Conservation (phyloP, 1,140 invertebrate species). For the Penaeus indicus region DNA sequence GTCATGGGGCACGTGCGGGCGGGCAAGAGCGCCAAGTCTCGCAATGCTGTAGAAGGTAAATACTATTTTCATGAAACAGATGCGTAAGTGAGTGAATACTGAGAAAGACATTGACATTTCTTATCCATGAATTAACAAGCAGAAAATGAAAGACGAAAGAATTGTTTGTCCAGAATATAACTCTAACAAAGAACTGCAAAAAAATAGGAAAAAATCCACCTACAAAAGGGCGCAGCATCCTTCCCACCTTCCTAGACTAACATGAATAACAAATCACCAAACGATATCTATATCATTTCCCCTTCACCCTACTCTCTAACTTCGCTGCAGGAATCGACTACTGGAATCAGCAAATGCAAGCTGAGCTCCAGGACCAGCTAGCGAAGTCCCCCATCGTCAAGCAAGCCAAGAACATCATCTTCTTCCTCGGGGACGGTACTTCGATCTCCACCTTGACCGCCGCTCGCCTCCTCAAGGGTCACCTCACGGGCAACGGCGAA, state of each 20-base stretch:
- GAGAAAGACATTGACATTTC: no score
- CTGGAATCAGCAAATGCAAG: constrained; percentile 54
- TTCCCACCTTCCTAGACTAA: background rate
- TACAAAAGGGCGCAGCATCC: background rate
- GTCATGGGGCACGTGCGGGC: background rate
- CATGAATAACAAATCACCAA: background rate
- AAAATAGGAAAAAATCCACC: background rate
- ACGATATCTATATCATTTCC: background rate
- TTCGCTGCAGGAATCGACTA: constrained; percentile 44
- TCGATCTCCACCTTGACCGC: constrained; percentile 83
- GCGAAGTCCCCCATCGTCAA: constrained; percentile 33
- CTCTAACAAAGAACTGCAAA: background rate
- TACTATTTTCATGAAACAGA: no score
- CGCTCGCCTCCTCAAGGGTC: constrained; percentile 79
- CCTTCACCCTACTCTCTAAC: no score
- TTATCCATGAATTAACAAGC: no score
- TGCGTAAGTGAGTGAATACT: background rate
- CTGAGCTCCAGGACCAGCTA: constrained; percentile 55
- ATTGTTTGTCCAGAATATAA: background rate
- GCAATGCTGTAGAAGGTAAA: background rate
- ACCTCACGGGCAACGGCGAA: constrained; percentile 69
- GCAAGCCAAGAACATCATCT: constrained; percentile 79
- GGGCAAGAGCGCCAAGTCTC: background rate
- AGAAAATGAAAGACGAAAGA: background rate
- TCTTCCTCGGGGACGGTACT: constrained; percentile 88